phyloP scores from a whole-genome alignment of 37 sponge, comb jelly and placozoan genomes.

The Hexactinellida sp. region DNA sequence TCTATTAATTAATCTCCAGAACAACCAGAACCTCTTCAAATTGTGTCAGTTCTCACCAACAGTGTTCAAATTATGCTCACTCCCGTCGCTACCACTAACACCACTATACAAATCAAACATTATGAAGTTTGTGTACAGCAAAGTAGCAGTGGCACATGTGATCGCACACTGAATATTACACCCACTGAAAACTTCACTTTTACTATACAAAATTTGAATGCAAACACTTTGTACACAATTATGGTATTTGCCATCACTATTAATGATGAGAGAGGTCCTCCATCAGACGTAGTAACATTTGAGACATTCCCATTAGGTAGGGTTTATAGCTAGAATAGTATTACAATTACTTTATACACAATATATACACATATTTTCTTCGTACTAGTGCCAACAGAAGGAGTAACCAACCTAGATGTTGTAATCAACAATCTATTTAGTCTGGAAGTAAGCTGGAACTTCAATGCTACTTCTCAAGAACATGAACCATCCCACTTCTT shows the following conservation, averaged over 20 bases:
- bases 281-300: background rate
- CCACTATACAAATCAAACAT: background rate
- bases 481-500: background rate
- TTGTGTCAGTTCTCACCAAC: background rate
- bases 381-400: background rate
- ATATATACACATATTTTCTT: too few species aligned
- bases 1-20: background rate
- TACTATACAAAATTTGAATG: background rate
- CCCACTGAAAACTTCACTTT: background rate
- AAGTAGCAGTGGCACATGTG: background rate
- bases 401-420: background rate
- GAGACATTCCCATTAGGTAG: background rate
- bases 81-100: background rate
- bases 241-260: background rate
- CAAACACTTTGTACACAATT: background rate
- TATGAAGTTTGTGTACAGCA: background rate
- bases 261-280: background rate
- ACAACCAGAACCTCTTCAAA: constrained; percentile 9
- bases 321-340: too few species aligned
- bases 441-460: background rate
- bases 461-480: background rate
- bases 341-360: too few species aligned
- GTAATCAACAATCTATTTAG: background rate
- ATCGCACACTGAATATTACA: background rate
- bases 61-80: background rate